A percentile compares a stretch with the other conserved stretches of the same genome.
Conservation (phyloP, 2,888 invertebrate genomes). For the Toxonevra muliebris region DNA sequence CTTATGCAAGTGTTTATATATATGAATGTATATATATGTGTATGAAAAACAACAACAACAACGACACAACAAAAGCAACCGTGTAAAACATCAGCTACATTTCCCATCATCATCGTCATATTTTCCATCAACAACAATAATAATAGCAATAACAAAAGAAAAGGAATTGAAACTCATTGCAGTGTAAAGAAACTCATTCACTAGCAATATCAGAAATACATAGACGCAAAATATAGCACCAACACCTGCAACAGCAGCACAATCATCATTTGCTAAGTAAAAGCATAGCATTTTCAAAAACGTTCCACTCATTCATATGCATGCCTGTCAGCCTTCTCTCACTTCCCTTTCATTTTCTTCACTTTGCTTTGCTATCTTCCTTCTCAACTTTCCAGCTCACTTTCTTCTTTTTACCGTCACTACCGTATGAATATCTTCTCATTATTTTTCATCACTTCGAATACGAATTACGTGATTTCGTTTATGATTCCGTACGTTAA, state of each 20-base stretch:
- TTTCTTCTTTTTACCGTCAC: background rate
- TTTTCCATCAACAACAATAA: background rate
- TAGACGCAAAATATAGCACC: background rate
- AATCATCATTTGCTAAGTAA: background rate
- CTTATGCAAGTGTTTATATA: background rate
- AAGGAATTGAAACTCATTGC: conserved; percentile 58
- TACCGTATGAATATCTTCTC: background rate
- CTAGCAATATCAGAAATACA: conserved; percentile 3
- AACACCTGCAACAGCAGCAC: background rate
- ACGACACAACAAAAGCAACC: background rate
- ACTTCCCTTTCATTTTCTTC: background rate
- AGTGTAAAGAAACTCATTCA: conserved; percentile 38
- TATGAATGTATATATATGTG: background rate
- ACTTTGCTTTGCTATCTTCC: conserved; percentile 4
- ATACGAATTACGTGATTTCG: conserved; percentile 56
- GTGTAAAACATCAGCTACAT: background rate
- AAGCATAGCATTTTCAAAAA: background rate
- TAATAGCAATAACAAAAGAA: conserved; percentile 46
- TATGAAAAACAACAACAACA: background rate
- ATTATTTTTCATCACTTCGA: conserved; percentile 24
- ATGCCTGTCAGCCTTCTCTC: no score
- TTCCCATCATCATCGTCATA: background rate
- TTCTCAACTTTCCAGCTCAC: background rate
- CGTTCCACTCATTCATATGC: conserved; percentile 7
- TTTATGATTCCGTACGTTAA: conserved; percentile 56